Evolutionary conservation across 2,888 invertebrate species (phyloP), one percentile per base, ranked within the genome.

Genomic region (Lypha dubia): DNA sequence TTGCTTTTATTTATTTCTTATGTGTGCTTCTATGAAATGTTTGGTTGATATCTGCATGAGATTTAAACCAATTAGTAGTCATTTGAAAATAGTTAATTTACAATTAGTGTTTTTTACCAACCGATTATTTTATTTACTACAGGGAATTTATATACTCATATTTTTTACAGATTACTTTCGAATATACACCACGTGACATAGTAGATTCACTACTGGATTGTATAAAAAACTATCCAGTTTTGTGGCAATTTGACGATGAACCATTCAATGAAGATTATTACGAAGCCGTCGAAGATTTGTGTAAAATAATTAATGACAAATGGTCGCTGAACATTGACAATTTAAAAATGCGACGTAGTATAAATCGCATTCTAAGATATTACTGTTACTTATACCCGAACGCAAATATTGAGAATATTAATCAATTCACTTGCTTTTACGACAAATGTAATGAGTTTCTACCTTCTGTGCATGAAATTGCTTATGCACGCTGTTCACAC

Each of bases 321-420:
- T 81, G 51, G 35, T 68, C 68, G 0, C 24, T 81, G 3, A 53
- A 56, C 56, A 35, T 81, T 63, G 53, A 62, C 24, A 7, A 41
- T 22, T 38, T 75, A 17, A 62, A 75, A 75, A 81, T 81, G 74
- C 44, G 68, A 5, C 68, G 74, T 11, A 81, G 75, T 20, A 28
- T 81, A 15, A 81, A 81, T 63, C 81, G 74, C 15, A 63, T 81
- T 9, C 8, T 81, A 13, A 53, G 32, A 46, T 75, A 49, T 70
- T 81, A 81, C 24, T 53, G 68, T 35, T 70, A 53, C 28, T 20
- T 75, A 62, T 62, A 41, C 11, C 58, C 60, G 5, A 74, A 60
- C 35, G 11, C 20, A 22, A 51, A 51, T 17, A 11, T 51, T 51
- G 51, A 79, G 53, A 68, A 68, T 38, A 44, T 56, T 44, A 24